Evolutionary conservation across 2,888 invertebrate genomes (phyloP).

Genomic region (Noctua fimbriata): DNA sequence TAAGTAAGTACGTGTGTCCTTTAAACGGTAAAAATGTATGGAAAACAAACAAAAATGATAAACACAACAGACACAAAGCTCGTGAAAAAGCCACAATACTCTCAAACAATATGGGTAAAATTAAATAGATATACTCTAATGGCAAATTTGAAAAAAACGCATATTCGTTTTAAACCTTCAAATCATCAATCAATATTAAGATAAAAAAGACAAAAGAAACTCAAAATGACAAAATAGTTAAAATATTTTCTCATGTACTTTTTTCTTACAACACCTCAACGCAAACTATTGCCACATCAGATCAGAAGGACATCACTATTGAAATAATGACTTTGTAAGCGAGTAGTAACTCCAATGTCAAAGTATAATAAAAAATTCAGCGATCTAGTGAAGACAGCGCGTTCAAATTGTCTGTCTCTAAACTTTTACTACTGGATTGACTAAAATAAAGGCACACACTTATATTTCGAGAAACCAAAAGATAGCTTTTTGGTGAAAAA

Average conservation of each 20-base stretch:
- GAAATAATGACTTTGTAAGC: slow-evolving; percentile 34
- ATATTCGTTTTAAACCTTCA: background rate
- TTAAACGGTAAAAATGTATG: slow-evolving; percentile 25
- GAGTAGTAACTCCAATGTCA: slow-evolving; percentile 33
- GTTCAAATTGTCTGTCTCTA: slow-evolving; percentile 13
- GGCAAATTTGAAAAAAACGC: background rate
- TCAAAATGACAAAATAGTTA: background rate
- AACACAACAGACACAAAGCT: background rate
- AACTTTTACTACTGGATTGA: background rate
- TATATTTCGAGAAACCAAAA: background rate
- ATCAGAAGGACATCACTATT: slow-evolving; percentile 41
- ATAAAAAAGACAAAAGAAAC: slow-evolving; percentile 4
- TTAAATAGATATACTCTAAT: background rate
- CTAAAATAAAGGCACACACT: background rate
- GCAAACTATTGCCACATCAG: slow-evolving; percentile 41
- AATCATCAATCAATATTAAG: background rate
- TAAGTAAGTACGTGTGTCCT: slow-evolving; percentile 2
- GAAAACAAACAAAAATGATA: background rate
- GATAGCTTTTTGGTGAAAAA: background rate
- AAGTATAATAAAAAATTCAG: slow-evolving; percentile 22
- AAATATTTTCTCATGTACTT: background rate
- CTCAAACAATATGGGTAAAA: background rate
- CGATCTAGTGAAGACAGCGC: background rate
- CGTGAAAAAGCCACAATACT: slow-evolving; percentile 3
- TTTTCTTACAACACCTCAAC: slow-evolving; percentile 40